These are phyloP conservation scores for Pygocentrus nattereri DNA, from an alignment of 2,797 vertebrate genomes.

Conservation along the genomic window DNA sequence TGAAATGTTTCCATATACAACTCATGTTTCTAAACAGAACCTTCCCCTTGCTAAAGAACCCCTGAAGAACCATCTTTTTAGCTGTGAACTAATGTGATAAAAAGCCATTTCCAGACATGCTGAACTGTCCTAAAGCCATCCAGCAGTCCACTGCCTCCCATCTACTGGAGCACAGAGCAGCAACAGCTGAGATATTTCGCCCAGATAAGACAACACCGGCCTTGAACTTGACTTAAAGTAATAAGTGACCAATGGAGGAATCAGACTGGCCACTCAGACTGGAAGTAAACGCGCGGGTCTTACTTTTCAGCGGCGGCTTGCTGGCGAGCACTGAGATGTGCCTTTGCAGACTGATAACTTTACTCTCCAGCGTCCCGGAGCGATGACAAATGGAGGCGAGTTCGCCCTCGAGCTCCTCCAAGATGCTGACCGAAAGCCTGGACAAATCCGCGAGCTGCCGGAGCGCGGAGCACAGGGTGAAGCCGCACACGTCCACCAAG, in stretches of 20 bases:
- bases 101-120: neutral
- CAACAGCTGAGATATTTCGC: neutral
- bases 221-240: conserved; percentile 22
- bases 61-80: too few relatives aligned
- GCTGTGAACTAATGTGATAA: too few relatives aligned
- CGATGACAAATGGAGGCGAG: conserved; percentile 75
- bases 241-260: conserved; percentile 16
- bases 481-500: conserved; percentile 79
- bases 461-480: conserved; percentile 76
- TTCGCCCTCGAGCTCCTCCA: conserved; percentile 82
- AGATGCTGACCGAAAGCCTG: conserved; percentile 79
- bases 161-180: neutral
- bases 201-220: neutral
- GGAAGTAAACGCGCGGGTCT: conserved; percentile 50
- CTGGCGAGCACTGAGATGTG: conserved; percentile 72
- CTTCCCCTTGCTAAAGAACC: too few relatives aligned
- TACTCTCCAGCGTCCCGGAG: conserved; percentile 75
- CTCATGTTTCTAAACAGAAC: too few relatives aligned
- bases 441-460: conserved; percentile 83
- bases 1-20: too few relatives aligned
- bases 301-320: conserved; percentile 78
- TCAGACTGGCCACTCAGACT: neutral
- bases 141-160: neutral
- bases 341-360: conserved; percentile 74
- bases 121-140: conserved; percentile 12